Evolutionary conservation across 1,140 invertebrate species (phyloP), one percentile per base, ranked within the genome.

Genomic region (Maniola jurtina): DNA sequence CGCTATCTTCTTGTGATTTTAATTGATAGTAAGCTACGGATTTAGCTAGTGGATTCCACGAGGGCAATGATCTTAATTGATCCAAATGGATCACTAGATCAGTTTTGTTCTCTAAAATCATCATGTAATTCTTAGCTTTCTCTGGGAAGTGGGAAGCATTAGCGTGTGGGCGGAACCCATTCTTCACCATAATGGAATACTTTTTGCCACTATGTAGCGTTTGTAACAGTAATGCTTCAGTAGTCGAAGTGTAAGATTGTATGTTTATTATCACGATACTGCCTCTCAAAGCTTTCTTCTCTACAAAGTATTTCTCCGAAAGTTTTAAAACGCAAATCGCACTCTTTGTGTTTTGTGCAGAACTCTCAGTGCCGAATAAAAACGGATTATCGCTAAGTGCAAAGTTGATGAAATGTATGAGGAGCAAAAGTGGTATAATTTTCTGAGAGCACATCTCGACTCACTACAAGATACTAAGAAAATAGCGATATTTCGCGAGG

Each of bases 71-170:
- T 15, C 55, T 57, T n/a, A 57, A 38, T 16, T 34, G 35, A 10
- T 16, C 9, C 45, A 92, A 77, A 72, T 85, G 88, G 55, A 84
- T 89, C 47, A 90, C 60, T 67, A 91, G 84, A 36, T 81, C 58
- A 63, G 91, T 74, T 81, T 89, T 86, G 52, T 89, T 77, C 78
- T 92, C 84, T 59, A 92, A 79, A 76, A 92, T 86, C 78, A 92
- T 76, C 84, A 92, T 85, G 75, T 92, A 92, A 83, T 92, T 92
- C 75, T 92, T 91, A 38, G 90, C 91, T 79, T 91, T 91, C 75
- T 92, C 91, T 11, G 84, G 88, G 63, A 92, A 92, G 79, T 91
- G 90, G 6, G 91, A 91, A 25, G 90, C 89, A 72, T 92, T 92
- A n/a, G 83, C 86, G 64, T 92, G 91, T 36, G 68, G 73, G 55